Percentiles rank a stretch among this genome's conserved stretches.
Evolutionary conservation across 2,888 invertebrate genomes (phyloP).

Genomic region (Diaprepes abbreviatus): DNA sequence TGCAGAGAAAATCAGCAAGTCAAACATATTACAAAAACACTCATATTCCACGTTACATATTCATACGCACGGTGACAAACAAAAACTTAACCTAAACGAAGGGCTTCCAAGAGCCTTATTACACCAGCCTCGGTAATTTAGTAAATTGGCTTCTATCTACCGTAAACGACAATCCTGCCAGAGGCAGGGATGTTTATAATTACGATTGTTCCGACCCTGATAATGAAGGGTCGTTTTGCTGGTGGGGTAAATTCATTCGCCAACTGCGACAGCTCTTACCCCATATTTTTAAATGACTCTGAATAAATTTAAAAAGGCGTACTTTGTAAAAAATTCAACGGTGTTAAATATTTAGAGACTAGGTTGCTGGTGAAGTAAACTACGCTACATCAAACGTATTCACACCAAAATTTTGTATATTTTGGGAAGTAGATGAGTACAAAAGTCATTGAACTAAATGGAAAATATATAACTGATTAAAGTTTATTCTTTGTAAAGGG

Average conservation of each 20-base stretch:
- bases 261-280: not conserved
- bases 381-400: too few relatives aligned
- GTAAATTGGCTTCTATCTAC: conserved; percentile 15
- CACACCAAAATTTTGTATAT: too few relatives aligned
- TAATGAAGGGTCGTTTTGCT: conserved; percentile 10
- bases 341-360: too few relatives aligned
- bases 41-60: not conserved
- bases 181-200: conserved; percentile 29
- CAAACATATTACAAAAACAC: not conserved
- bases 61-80: not conserved
- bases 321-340: too few relatives aligned
- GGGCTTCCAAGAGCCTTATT: conserved; percentile 11
- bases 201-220: conserved; percentile 16
- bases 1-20: too few relatives aligned
- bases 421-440: too few relatives aligned
- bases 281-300: too few relatives aligned
- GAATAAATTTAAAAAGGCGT: too few relatives aligned
- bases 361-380: too few relatives aligned
- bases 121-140: conserved; percentile 16
- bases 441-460: too few relatives aligned
- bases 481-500: too few relatives aligned
- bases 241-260: not conserved
- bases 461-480: too few relatives aligned
- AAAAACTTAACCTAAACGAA: conserved; percentile 24
- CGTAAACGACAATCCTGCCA: conserved; percentile 14